phyloP scores from a whole-genome alignment of 2,797 vertebrate species.

The Delichon dasypus region DNA sequence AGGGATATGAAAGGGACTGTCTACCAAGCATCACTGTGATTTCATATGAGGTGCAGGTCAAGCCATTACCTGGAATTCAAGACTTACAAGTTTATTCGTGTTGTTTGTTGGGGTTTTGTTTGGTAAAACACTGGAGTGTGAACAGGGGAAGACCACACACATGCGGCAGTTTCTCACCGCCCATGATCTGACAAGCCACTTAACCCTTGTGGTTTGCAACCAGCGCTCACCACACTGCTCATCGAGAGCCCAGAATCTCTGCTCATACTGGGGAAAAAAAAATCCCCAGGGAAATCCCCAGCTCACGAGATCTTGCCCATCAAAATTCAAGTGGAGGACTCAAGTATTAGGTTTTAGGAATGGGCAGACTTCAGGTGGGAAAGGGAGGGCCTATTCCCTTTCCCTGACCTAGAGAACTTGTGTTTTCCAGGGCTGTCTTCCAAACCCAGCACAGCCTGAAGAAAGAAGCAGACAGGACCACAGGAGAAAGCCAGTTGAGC shows the following conservation, averaged over 20 bases:
- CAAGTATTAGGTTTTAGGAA: not conserved
- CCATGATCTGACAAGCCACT: conserved; percentile 31
- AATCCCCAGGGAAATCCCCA: conserved; percentile 41
- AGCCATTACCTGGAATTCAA: conserved; percentile 49
- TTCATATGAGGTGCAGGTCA: not conserved
- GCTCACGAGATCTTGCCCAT: not conserved
- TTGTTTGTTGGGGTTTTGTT: not conserved
- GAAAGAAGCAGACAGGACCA: not conserved
- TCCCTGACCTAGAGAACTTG: not conserved
- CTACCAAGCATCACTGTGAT: conserved; percentile 26
- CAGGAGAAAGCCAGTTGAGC: not conserved
- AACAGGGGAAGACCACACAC: conserved; percentile 40
- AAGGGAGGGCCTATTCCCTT: not conserved
- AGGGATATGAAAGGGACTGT: conserved; percentile 9
- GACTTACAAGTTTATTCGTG: not conserved
- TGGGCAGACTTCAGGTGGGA: not conserved
- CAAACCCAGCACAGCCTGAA: not conserved
- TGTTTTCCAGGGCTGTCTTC: not conserved
- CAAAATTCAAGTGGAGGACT: not conserved
- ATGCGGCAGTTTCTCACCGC: not conserved
- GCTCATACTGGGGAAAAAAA: not conserved
- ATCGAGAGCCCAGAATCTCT: not conserved
- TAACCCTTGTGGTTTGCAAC: conserved; percentile 44
- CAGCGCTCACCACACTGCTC: not conserved
- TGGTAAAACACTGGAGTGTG: conserved; percentile 10